phyloP scores from a whole-genome alignment of 2,888 invertebrate species.

The Bombylius discolor region DNA sequence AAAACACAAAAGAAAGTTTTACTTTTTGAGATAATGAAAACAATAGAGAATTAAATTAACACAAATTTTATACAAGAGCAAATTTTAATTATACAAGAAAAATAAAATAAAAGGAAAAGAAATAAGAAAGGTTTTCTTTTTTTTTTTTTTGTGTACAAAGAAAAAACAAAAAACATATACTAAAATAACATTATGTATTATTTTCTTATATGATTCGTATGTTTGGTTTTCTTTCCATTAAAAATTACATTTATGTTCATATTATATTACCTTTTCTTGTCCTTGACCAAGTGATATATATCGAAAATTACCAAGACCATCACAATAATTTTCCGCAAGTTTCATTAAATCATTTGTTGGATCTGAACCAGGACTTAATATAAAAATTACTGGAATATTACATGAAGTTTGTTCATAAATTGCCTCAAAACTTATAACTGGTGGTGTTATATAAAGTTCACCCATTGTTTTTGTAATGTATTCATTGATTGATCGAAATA shows the following conservation, averaged over 20 bases:
- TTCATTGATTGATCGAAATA: conserved; percentile 71
- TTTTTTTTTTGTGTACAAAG: too few species aligned
- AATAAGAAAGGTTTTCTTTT: too few species aligned
- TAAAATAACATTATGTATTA: too few species aligned
- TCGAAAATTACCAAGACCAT: conserved; percentile 65
- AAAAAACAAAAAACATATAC: too few species aligned
- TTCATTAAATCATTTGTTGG: conserved; percentile 78
- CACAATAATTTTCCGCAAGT: conserved; percentile 55
- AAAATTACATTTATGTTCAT: conserved; percentile 17
- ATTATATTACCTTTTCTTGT: conserved; percentile 58
- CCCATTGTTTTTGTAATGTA: conserved; percentile 75
- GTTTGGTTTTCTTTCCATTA: not conserved
- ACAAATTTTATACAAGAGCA: too few species aligned
- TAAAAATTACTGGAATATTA: conserved; percentile 78
- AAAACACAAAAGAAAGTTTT: too few species aligned
- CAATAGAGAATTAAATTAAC: too few species aligned
- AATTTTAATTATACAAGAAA: too few species aligned
- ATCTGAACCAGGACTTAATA: conserved; percentile 88
- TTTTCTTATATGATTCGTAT: too few species aligned
- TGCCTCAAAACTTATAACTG: conserved; percentile 63
- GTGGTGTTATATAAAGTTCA: conserved; percentile 78
- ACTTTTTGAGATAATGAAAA: too few species aligned
- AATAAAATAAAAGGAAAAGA: too few species aligned
- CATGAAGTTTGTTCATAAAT: conserved; percentile 78
- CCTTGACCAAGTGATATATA: conserved; percentile 88